Conservation (phyloP, 2,113 vertebrate species). For the Hydrolagus affinis region DNA sequence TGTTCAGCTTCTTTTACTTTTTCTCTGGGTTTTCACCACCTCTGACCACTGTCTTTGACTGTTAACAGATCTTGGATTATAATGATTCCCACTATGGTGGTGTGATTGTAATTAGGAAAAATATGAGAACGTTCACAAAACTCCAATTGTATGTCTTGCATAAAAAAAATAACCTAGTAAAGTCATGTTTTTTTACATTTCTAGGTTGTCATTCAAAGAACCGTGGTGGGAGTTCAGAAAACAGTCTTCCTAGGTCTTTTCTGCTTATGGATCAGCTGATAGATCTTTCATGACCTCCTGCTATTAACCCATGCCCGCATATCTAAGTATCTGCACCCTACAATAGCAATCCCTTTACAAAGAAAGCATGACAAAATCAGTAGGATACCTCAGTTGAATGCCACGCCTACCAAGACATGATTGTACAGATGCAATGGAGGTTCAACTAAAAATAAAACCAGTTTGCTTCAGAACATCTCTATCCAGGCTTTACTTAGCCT, state of each 20-base stretch:
- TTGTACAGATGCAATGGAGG: slow-evolving; percentile 29
- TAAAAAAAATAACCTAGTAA: slow-evolving; percentile 21
- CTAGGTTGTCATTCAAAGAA: slow-evolving; percentile 97
- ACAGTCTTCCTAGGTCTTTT: slow-evolving; percentile 96
- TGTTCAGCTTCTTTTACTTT: background rate
- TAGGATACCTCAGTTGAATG: slow-evolving; percentile 24
- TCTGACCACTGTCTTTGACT: background rate
- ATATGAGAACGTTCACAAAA: background rate
- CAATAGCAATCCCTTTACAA: slow-evolving; percentile 18
- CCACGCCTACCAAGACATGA: slow-evolving; percentile 25
- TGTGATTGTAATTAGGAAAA: slow-evolving; percentile 5
- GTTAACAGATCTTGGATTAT: background rate
- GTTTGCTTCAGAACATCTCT: background rate
- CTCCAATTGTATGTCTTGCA: slow-evolving; percentile 11
- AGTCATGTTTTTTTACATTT: slow-evolving; percentile 48
- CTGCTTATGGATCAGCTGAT: slow-evolving; percentile 99
- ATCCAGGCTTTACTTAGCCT: slow-evolving; percentile 22
- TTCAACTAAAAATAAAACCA: slow-evolving; percentile 13
- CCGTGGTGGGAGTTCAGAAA: slow-evolving; percentile 99
- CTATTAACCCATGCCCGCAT: background rate
- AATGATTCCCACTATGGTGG: background rate
- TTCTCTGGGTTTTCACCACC: background rate
- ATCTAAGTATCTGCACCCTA: slow-evolving; percentile 4
- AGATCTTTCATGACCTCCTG: slow-evolving; percentile 76
- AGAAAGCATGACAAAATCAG: slow-evolving; percentile 29